These are phyloP conservation scores for Patella pellucida DNA, from an alignment of 2,888 invertebrate species.

Conservation along the genomic window DNA sequence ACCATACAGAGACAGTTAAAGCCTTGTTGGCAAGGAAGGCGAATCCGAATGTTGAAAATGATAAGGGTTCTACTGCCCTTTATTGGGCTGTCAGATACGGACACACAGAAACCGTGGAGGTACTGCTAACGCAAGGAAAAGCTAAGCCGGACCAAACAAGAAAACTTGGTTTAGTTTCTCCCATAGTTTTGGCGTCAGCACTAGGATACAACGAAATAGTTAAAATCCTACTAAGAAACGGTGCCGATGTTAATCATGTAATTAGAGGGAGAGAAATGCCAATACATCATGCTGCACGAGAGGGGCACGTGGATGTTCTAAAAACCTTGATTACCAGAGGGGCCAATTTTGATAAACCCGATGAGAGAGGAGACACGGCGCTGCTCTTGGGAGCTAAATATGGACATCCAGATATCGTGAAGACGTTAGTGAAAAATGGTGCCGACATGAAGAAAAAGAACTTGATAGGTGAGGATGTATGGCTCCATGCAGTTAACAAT, in stretches of 20 bases:
- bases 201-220: conserved; percentile 58
- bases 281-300: conserved; percentile 69
- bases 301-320: conserved; percentile 63
- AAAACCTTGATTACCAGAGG: conserved; percentile 55
- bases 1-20: conserved; percentile 48
- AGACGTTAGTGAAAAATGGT: conserved; percentile 49
- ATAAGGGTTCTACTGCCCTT: conserved; percentile 68
- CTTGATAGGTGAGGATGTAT: conserved; percentile 60
- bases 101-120: conserved; percentile 49
- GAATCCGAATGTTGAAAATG: conserved; percentile 56
- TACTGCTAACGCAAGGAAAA: conserved; percentile 54
- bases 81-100: conserved; percentile 69
- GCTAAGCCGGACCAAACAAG: conserved; percentile 60
- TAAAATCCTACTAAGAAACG: conserved; percentile 40
- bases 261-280: conserved; percentile 65
- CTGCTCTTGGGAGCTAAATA: conserved; percentile 62
- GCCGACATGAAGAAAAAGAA: conserved; percentile 53
- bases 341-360: conserved; percentile 62
- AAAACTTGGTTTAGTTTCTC: conserved; percentile 65
- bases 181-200: conserved; percentile 65
- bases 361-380: conserved; percentile 63
- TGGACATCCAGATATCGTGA: conserved; percentile 51
- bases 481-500: conserved; percentile 63
- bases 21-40: conserved; percentile 50
- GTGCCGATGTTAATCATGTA: conserved; percentile 56